These are phyloP conservation scores for Cardiocondyla obscurior DNA, from an alignment of 1,140 invertebrate species.

Conservation along the genomic window DNA sequence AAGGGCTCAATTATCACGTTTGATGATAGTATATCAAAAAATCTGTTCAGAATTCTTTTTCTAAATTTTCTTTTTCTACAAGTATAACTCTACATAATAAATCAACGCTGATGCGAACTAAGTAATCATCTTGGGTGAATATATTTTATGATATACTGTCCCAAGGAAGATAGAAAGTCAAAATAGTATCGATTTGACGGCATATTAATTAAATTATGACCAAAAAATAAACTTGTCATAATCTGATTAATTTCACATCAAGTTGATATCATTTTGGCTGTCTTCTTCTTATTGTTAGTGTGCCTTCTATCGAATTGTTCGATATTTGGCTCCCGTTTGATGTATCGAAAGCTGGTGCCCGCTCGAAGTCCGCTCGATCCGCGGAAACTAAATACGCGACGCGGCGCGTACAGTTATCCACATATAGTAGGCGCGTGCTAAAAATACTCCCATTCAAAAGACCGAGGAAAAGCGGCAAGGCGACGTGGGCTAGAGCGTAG, in stretches of 20 bases:
- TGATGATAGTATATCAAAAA: neutral
- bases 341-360: conserved; percentile 21
- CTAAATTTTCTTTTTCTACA: neutral
- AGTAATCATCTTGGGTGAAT: neutral
- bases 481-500: conserved; percentile 60
- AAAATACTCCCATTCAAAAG: conserved; percentile 77
- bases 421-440: conserved; percentile 74
- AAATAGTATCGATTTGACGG: too few species aligned
- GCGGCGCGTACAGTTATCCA: conserved; percentile 73
- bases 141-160: too few species aligned
- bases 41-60: neutral
- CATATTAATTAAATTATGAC: too few species aligned
- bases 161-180: too few species aligned
- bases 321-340: conserved; percentile 2
- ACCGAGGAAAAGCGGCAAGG: conserved; percentile 63
- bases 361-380: conserved; percentile 28
- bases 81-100: neutral
- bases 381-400: conserved; percentile 69
- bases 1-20: too few species aligned
- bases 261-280: too few species aligned
- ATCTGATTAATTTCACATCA: too few species aligned
- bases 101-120: neutral
- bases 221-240: too few species aligned
- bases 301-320: neutral
- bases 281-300: too few species aligned